Conservation (phyloP, 1,140 invertebrate genomes). For the Bombus picipes region DNA sequence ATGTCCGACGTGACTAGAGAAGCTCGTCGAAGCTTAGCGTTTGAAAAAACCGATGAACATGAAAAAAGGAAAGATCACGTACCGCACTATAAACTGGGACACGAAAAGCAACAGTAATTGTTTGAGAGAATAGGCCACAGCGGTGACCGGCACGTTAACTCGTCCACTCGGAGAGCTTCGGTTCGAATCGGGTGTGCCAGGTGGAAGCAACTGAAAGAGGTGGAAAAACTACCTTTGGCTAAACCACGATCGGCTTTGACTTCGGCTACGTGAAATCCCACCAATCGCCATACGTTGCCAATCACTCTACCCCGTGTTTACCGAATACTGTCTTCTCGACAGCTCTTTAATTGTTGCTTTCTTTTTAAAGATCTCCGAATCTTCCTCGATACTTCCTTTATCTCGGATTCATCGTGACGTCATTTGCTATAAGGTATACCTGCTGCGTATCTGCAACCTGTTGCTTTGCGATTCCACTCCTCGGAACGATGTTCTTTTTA, state of each 20-base stretch:
- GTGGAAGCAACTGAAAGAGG: slow-evolving; percentile 71
- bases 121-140: slow-evolving; percentile 66
- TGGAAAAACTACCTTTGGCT: slow-evolving; percentile 52
- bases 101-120: slow-evolving; percentile 51
- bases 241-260: slow-evolving; percentile 19
- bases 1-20: slow-evolving; percentile 55
- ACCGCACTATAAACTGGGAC: slow-evolving; percentile 19
- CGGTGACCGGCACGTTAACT: slow-evolving; percentile 80
- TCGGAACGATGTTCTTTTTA: neutral
- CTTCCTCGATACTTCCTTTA: neutral
- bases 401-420: slow-evolving; percentile 3
- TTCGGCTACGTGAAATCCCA: slow-evolving; percentile 15
- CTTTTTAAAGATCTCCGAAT: neutral
- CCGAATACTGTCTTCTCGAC: neutral
- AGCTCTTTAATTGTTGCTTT: neutral
- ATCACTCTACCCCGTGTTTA: neutral
- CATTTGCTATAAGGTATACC: neutral
- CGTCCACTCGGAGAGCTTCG: slow-evolving; percentile 74
- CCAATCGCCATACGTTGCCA: slow-evolving; percentile 21
- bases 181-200: slow-evolving; percentile 77
- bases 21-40: slow-evolving; percentile 21
- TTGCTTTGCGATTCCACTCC: neutral
- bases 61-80: slow-evolving; percentile 16
- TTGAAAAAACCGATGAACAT: slow-evolving; percentile 3
- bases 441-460: slow-evolving; percentile 14